Evolutionary conservation across 2,113 vertebrate species (phyloP).

Genomic region (Heterocephalus glaber): DNA sequence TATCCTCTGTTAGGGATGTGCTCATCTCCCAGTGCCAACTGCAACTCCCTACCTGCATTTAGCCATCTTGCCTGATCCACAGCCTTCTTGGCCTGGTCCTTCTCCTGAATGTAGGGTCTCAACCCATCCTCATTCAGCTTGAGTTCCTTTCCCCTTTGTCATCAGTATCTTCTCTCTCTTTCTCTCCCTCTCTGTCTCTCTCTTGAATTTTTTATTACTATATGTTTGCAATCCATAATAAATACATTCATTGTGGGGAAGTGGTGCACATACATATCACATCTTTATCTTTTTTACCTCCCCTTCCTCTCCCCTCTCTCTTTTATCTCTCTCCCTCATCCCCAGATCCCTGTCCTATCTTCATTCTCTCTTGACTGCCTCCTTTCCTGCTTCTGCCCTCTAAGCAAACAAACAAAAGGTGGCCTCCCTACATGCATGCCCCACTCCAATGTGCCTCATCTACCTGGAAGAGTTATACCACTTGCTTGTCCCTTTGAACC

Average conservation of each 20-base stretch:
- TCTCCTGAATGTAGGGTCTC: too few relatives aligned
- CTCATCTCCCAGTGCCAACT: neutral
- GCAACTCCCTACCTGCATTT: rapidly evolving
- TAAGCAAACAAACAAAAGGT: neutral
- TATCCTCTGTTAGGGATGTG: neutral
- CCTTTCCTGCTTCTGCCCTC: neutral
- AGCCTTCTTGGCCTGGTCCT: neutral
- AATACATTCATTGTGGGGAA: neutral
- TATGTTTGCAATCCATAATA: neutral
- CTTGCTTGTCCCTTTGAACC: neutral
- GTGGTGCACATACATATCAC: neutral
- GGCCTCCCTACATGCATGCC: neutral
- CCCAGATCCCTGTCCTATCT: neutral
- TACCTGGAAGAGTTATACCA: neutral
- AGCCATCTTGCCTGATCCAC: too few relatives aligned
- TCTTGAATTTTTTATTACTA: neutral
- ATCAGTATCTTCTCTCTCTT: neutral
- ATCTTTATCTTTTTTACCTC: neutral
- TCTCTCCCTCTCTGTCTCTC: neutral
- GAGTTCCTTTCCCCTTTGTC: neutral
- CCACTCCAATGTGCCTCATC: neutral
- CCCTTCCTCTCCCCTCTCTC: neutral
- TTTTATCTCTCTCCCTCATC: neutral
- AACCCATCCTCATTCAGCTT: neutral
- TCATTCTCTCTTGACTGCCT: neutral